Percentiles rank a stretch among this genome's conserved stretches.
phyloP scores from a whole-genome alignment of 2,888 invertebrate species.

The Syrista parreyssii region DNA sequence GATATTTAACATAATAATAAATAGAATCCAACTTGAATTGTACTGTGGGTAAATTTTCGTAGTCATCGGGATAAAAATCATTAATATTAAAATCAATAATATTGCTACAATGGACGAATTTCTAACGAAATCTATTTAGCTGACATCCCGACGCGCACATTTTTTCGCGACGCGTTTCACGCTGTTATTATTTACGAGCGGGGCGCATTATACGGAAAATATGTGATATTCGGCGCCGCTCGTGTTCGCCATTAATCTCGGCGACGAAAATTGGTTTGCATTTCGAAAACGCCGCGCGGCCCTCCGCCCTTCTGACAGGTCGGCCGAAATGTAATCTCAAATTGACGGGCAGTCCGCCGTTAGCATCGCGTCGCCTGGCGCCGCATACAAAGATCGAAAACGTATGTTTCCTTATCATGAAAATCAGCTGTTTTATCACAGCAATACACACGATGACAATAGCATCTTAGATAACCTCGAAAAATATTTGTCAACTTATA shows the following conservation, averaged over 20 bases:
- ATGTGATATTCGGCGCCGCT: slow-evolving; percentile 51
- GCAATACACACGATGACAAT: too few species aligned
- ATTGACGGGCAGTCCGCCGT: not conserved
- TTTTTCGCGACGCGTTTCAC: slow-evolving; percentile 39
- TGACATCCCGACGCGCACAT: slow-evolving; percentile 18
- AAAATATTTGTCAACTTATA: too few species aligned
- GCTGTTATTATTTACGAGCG: slow-evolving; percentile 56
- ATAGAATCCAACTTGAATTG: too few species aligned
- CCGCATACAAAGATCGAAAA: not conserved
- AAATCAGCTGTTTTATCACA: too few species aligned
- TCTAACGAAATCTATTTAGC: slow-evolving; percentile 51
- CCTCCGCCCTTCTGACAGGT: not conserved
- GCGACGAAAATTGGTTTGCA: slow-evolving; percentile 54
- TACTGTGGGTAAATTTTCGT: too few species aligned
- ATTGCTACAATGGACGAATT: slow-evolving; percentile 26
- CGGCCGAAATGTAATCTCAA: not conserved
- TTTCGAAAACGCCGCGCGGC: slow-evolving; percentile 44
- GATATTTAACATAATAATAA: too few species aligned
- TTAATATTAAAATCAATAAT: too few species aligned
- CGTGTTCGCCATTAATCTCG: slow-evolving; percentile 53
- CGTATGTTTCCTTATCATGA: too few species aligned
- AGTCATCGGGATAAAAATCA: too few species aligned
- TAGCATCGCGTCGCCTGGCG: slow-evolving; percentile 6
- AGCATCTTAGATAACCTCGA: too few species aligned
- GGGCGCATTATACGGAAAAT: slow-evolving; percentile 54